A percentile compares a stretch with the other conserved stretches of the same genome.
Evolutionary conservation across 2,797 vertebrate species (phyloP).

Genomic region (Cyclura pinguis): DNA sequence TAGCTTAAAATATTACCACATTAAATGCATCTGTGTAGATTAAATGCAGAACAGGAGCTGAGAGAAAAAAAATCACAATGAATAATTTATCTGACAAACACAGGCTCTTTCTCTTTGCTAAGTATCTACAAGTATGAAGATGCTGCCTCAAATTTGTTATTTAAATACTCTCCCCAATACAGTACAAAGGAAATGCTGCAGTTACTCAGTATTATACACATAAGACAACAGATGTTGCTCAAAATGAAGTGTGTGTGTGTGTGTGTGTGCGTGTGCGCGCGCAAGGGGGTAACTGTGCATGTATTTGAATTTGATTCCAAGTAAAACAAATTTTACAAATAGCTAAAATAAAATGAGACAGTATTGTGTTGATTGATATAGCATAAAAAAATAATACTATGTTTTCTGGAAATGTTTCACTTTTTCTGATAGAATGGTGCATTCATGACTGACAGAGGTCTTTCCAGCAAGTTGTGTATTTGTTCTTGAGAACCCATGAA

Average conservation of each 20-base stretch:
- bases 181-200: not conserved
- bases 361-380: too few species aligned
- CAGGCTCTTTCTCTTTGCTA: not conserved
- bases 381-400: not conserved
- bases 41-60: conserved; percentile 17
- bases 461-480: not conserved
- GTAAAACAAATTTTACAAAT: not conserved
- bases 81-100: conserved; percentile 36
- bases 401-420: not conserved
- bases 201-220: conserved; percentile 9
- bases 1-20: conserved; percentile 37
- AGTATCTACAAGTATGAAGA: not conserved
- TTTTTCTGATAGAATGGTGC: not conserved
- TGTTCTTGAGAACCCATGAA: not conserved
- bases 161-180: not conserved
- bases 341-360: not conserved
- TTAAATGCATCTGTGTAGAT: conserved; percentile 4
- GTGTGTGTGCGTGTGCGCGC: too few species aligned
- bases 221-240: not conserved
- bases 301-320: not conserved
- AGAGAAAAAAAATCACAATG: conserved; percentile 33
- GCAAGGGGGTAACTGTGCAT: not conserved
- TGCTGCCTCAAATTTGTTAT: conserved; percentile 22
- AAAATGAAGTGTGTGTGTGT: not conserved
- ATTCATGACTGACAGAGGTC: too few species aligned